Evolutionary conservation across 2,888 invertebrate species (phyloP).

Genomic region (Bimastos eiseni): DNA sequence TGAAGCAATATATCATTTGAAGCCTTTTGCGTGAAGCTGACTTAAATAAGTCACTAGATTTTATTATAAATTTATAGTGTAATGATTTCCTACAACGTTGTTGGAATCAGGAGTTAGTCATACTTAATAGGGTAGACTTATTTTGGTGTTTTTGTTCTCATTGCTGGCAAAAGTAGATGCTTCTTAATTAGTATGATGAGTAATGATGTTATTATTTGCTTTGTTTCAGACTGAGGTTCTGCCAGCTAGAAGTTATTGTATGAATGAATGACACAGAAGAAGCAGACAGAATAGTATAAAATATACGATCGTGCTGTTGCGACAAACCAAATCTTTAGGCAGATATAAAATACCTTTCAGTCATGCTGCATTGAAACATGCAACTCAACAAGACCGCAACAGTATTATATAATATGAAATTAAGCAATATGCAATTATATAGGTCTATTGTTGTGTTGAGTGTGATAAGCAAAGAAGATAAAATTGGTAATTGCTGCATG

Average conservation of each 20-base stretch:
- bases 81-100: no score
- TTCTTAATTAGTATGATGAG: not conserved
- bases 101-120: no score
- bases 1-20: no score
- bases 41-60: no score
- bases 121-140: no score
- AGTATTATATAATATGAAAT: not conserved
- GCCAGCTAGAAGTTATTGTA: not conserved
- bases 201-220: not conserved
- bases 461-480: not conserved
- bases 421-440: not conserved
- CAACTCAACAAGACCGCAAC: not conserved
- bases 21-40: no score
- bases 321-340: not conserved
- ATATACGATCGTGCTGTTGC: no score
- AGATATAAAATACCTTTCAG: not conserved
- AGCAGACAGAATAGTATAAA: no score
- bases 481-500: no score
- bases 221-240: slow-evolving; percentile 23
- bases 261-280: not conserved
- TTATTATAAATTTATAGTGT: no score
- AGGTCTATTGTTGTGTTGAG: not conserved
- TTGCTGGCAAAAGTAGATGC: no score
- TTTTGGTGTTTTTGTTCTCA: no score
- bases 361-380: not conserved